Evolutionary conservation across 2,797 vertebrate species (phyloP).

Genomic region (Erethizon dorsatum): DNA sequence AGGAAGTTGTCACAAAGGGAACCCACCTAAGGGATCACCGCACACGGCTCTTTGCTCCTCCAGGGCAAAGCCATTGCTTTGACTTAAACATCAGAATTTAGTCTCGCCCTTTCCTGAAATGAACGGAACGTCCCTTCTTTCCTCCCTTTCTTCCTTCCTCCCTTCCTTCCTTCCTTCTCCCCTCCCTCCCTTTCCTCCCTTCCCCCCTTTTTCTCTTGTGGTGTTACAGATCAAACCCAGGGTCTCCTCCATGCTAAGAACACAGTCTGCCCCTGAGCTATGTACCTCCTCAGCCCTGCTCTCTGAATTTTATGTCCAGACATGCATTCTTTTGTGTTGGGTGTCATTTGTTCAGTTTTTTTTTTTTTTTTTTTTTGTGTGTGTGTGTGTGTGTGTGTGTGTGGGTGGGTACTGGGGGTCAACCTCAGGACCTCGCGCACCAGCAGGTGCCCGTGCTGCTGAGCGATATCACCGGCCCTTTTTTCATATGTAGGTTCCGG

Average conservation of each 20-base stretch:
- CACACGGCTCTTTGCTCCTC: neutral
- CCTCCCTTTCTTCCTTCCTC: too few species aligned
- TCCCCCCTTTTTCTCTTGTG: neutral
- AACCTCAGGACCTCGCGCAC: too few species aligned
- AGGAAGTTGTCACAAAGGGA: neutral
- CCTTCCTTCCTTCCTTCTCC: neutral
- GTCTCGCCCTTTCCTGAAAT: neutral
- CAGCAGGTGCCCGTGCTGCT: too few species aligned
- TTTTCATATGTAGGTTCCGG: too few species aligned
- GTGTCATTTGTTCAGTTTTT: conserved; percentile 18
- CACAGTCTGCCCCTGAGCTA: neutral
- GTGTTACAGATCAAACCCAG: neutral
- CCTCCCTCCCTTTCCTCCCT: neutral
- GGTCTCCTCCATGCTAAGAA: too few species aligned
- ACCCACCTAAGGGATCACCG: too few species aligned
- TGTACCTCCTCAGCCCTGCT: neutral
- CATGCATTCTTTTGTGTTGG: neutral
- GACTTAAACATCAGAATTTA: neutral
- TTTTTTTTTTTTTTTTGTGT: neutral
- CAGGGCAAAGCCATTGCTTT: neutral
- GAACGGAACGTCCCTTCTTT: neutral
- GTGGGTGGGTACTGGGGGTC: too few species aligned
- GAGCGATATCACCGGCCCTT: too few species aligned
- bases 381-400: too few species aligned
- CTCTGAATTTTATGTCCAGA: neutral